Evolutionary conservation across 1,140 invertebrate species (phyloP).

Genomic region (Bombus difficillimus): DNA sequence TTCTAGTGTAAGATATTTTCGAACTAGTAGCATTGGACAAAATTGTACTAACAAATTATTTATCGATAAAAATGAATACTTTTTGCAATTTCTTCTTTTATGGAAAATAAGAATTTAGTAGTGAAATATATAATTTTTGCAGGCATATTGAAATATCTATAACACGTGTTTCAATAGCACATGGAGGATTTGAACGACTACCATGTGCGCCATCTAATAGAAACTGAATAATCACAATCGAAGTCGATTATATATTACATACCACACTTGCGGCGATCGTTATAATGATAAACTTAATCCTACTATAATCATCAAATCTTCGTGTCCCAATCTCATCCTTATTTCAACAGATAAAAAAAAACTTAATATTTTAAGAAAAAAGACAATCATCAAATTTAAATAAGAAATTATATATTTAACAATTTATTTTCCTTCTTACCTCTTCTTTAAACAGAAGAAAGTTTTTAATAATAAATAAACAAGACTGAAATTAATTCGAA

Average conservation of each 20-base stretch:
- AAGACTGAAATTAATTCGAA: no score
- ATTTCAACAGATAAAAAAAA: neutral
- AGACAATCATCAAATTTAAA: no score
- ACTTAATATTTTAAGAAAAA: neutral
- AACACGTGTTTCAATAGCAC: neutral
- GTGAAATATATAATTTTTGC: neutral
- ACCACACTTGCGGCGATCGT: neutral
- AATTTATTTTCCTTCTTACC: no score
- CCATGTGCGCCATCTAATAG: slow-evolving; percentile 13
- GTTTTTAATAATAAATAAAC: neutral
- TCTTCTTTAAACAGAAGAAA: neutral
- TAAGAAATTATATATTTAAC: no score
- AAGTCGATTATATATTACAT: neutral
- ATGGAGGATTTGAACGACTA: neutral
- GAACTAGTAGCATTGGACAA: neutral
- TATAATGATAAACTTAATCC: neutral
- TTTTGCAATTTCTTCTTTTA: neutral
- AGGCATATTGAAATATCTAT: no score
- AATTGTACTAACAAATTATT: neutral
- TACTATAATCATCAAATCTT: no score
- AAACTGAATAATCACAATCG: neutral
- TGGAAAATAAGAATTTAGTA: neutral
- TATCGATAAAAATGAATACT: neutral
- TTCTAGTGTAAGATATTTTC: neutral
- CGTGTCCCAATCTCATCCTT: neutral